phyloP scores from a whole-genome alignment of 2,888 invertebrate species.

The Cryptus armator region DNA sequence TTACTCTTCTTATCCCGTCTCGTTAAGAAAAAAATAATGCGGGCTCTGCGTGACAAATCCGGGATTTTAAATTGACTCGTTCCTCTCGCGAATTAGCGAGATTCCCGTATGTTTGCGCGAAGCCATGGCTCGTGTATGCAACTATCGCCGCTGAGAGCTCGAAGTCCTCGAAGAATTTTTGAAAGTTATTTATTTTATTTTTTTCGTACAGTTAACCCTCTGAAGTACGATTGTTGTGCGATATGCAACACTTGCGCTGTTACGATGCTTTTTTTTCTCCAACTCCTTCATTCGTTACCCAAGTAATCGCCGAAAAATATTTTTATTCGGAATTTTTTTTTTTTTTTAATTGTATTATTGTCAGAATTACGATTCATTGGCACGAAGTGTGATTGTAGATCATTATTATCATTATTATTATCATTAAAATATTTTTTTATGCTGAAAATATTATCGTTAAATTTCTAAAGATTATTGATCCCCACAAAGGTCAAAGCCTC shows the following conservation, averaged over 20 bases:
- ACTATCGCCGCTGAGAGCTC: not conserved
- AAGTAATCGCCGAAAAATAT: no score
- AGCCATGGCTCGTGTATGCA: not conserved
- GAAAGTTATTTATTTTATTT: conserved; percentile 10
- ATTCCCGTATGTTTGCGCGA: conserved; percentile 5
- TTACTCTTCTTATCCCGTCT: conserved; percentile 46
- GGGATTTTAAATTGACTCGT: conserved; percentile 64
- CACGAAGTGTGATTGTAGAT: no score
- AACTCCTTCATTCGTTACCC: no score
- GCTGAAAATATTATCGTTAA: no score
- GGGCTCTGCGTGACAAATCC: conserved; percentile 62
- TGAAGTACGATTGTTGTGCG: not conserved
- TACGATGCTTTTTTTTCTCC: no score
- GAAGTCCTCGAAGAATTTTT: not conserved
- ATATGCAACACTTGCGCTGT: not conserved
- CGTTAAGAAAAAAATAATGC: conserved; percentile 59
- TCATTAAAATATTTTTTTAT: no score
- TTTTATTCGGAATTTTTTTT: no score
- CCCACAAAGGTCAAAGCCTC: no score
- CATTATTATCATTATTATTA: no score
- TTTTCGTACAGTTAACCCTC: conserved; percentile 7
- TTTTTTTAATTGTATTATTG: no score
- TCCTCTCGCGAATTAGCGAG: conserved; percentile 38
- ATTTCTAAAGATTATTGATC: no score
- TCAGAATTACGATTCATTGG: no score